Base-by-base conservation (phyloP, 2,888 invertebrate genomes). In the Temnothorax unifasciatus region DNA sequence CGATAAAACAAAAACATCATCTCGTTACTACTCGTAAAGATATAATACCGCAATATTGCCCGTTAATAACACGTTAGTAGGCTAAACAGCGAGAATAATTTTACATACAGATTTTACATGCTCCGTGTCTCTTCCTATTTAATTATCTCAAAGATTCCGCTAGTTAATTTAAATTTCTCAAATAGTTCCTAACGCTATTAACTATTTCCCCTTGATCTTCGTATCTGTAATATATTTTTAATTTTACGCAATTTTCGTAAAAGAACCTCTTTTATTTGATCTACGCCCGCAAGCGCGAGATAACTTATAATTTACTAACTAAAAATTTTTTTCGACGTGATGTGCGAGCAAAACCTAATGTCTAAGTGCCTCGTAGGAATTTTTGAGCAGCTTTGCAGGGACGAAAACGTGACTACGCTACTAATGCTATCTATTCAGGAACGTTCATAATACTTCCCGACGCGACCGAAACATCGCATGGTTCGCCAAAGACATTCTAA, bases 391-490 rank as follows among this genome's bases (percentile, higher is more conserved):
- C 50, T 73, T 68, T n/a, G 82, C 82, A 47, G 66, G 18, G 29
- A 73, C 47, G 71, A 41, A 61, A 50, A 86, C 86, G 86, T 85
- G 85, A 86, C 85, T 47, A 15, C 15, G 52, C 29, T 85, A 47
- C 76, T 54, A 85, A 85, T 59, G 69, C 54, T 85, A 77, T 63
- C 69, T 66, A 83, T 59, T 83, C 59, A 57, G 8, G 13, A 34
- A 63, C 68, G 41, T 64, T 73, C 64, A 75, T 85, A 73, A 71
- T 79, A 83, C 85, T 86, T 85, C 75, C 81, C 81, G 73, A 73
- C 47, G 73, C 38, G 11, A 38, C 25, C 59, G 59, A 73, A 71
- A 81, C 73, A 68, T 47, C 21, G 52, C 44, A 18, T 29, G 29
- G 18, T 11, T 64, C 29, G 41, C 6, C 38, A 29, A 54, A 47